phyloP scores from a whole-genome alignment of 1,140 invertebrate genomes.

The Heliconius eleuchia region DNA sequence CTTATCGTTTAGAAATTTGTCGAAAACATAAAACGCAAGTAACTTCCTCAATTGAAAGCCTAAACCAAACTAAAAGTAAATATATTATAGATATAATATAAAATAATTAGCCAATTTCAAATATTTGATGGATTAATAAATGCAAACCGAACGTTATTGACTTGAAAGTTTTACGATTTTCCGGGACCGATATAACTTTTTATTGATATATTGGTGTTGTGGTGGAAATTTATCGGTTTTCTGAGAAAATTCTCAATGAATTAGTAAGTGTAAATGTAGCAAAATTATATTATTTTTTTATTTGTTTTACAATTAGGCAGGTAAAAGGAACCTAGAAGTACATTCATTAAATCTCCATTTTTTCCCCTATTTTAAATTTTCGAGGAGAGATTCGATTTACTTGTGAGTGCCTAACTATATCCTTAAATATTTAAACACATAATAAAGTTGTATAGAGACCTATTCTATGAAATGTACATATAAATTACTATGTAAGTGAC shows the following conservation, averaged over 20 bases:
- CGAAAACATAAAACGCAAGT: conserved; percentile 4
- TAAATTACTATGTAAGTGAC: neutral
- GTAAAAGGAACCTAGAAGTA: neutral
- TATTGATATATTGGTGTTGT: neutral
- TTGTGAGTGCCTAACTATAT: too few relatives aligned
- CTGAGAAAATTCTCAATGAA: neutral
- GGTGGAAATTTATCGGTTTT: neutral
- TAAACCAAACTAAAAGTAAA: too few relatives aligned
- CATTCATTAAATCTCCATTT: neutral
- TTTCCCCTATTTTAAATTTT: too few relatives aligned
- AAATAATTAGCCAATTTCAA: conserved; percentile 17
- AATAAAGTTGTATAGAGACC: neutral
- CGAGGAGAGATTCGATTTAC: too few relatives aligned
- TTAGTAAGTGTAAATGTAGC: neutral
- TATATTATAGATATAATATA: too few relatives aligned
- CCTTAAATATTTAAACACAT: too few relatives aligned
- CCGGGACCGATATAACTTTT: conserved; percentile 13
- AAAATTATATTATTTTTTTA: neutral
- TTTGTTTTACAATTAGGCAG: neutral
- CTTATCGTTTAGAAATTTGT: conserved; percentile 23
- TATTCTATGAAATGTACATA: neutral
- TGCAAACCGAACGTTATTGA: conserved; percentile 19
- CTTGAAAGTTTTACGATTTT: conserved; percentile 22
- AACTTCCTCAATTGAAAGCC: conserved; percentile 19
- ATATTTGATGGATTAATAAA: conserved; percentile 22